Evolutionary conservation across 1,140 invertebrate species (phyloP), one percentile per base, ranked within the genome.

Genomic region (Agrilus planipennis): DNA sequence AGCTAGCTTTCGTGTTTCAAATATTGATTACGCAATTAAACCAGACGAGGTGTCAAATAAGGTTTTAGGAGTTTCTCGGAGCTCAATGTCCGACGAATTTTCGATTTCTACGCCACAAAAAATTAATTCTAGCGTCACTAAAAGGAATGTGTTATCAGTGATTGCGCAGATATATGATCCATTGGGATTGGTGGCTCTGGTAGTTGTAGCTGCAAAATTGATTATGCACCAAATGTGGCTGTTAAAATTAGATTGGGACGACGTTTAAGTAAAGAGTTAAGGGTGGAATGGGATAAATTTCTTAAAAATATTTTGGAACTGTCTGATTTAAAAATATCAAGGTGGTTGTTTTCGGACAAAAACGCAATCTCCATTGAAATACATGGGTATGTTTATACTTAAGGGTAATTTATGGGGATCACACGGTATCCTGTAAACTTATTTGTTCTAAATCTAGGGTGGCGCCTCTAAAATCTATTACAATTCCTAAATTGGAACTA

Each of bases 351-450:
- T 23, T 17, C 23, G 2, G n/a, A n/a, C n/a, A 19, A 3, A 12
- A 21, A 40, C 7, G n/a, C 37, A 4, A 37, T 14, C 3, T 10
- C 3, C 9, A 31, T 51, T 14, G 35, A 47, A 37, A 38, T 61
- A 25, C 50, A 56, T 46, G 59, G 61, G 6, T 63, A 52, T 44
- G 16, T 19, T 3, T 40, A 23, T 40, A 40, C 21, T 6, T 40
- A 4, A 18, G 29, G 11, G 12, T 19, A 11, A 21, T 32, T 15
- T 6, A 32, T 20, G 15, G 20, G 4, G 18, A 38, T 28, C n/a
- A n/a, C n/a, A 19, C 2, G 9, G 36, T 17, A 12, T 15, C 9
- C 7, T 3, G 4, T 32, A 20, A 18, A 7, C 12, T 40, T n/a
- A 3, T 40, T 6, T 31, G 16, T 14, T 21, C 39, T 6, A 40